Evolutionary conservation across 2,888 invertebrate species (phyloP).

Genomic region (Cistogaster globosa): DNA sequence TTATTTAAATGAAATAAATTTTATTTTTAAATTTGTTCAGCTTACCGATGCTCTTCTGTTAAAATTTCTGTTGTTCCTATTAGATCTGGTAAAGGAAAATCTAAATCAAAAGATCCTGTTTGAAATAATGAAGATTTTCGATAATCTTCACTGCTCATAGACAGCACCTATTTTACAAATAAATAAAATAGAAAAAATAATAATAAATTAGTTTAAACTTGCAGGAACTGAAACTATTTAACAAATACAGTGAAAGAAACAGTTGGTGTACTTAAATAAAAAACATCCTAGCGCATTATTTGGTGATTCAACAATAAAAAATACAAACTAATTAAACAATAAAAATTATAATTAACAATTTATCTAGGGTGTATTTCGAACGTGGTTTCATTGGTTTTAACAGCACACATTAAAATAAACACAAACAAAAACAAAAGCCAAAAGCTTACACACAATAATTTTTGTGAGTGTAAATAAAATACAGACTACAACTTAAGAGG

Average conservation of each 20-base stretch:
- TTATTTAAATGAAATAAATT: not conserved
- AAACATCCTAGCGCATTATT: constrained; percentile 52
- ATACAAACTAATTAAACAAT: constrained; percentile 4
- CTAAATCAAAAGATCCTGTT: constrained; percentile 92
- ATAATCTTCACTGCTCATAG: constrained; percentile 94
- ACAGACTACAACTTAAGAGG: constrained; percentile 65
- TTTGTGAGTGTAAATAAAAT: constrained; percentile 63
- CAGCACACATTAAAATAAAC: constrained; percentile 53
- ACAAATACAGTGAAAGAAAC: constrained; percentile 50
- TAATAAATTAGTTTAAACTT: constrained; percentile 26
- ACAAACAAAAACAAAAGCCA: constrained; percentile 15
- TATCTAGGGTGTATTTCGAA: constrained; percentile 16
- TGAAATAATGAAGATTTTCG: constrained; percentile 89
- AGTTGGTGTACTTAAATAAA: constrained; percentile 53
- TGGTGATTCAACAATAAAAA: constrained; percentile 45
- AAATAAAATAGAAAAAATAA: constrained; percentile 7
- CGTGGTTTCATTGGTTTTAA: constrained; percentile 28
- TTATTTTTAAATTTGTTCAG: not conserved
- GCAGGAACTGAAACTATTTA: not conserved
- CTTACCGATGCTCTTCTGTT: constrained; percentile 92
- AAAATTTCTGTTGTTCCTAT: constrained; percentile 95
- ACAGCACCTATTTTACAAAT: constrained; percentile 87
- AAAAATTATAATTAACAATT: constrained; percentile 24
- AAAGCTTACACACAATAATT: constrained; percentile 60
- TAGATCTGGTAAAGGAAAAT: constrained; percentile 94